These are phyloP conservation scores for Dimorphilus gyrociliatus DNA, from an alignment of 2,888 invertebrate genomes.

Conservation along the genomic window DNA sequence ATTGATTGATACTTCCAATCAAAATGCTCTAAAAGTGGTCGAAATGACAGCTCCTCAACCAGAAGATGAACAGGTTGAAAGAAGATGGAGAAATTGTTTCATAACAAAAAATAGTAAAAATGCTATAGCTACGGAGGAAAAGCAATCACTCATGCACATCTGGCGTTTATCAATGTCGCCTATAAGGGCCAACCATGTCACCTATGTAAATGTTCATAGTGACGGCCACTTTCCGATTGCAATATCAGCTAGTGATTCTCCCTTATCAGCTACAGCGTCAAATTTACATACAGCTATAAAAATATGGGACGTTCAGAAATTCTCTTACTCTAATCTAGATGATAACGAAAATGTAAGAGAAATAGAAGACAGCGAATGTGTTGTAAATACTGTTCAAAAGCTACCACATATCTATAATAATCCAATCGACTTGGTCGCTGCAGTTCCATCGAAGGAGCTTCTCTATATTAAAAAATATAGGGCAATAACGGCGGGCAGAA, in stretches of 20 bases:
- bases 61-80: too few relatives aligned
- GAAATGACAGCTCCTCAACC: too few relatives aligned
- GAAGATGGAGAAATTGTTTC: too few relatives aligned
- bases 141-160: too few relatives aligned
- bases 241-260: slow-evolving; percentile 6
- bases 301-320: slow-evolving; percentile 10
- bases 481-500: not conserved
- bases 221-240: slow-evolving; percentile 9
- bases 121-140: too few relatives aligned
- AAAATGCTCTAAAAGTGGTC: too few relatives aligned
- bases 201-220: too few relatives aligned
- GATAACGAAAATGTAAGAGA: not conserved
- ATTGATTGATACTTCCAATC: too few relatives aligned
- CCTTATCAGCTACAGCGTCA: slow-evolving; percentile 11
- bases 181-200: too few relatives aligned
- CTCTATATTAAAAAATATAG: slow-evolving; percentile 9
- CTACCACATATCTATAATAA: slow-evolving; percentile 11
- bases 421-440: slow-evolving; percentile 10
- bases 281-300: slow-evolving; percentile 14
- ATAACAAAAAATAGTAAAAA: too few relatives aligned
- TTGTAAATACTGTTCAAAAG: slow-evolving; percentile 1
- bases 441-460: slow-evolving; percentile 5
- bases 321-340: not conserved
- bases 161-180: too few relatives aligned
- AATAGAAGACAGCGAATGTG: slow-evolving; percentile 2